Evolutionary conservation across 1,140 invertebrate species (phyloP), one percentile per base, ranked within the genome.

Genomic region (Macrosteles quadrilineatus): DNA sequence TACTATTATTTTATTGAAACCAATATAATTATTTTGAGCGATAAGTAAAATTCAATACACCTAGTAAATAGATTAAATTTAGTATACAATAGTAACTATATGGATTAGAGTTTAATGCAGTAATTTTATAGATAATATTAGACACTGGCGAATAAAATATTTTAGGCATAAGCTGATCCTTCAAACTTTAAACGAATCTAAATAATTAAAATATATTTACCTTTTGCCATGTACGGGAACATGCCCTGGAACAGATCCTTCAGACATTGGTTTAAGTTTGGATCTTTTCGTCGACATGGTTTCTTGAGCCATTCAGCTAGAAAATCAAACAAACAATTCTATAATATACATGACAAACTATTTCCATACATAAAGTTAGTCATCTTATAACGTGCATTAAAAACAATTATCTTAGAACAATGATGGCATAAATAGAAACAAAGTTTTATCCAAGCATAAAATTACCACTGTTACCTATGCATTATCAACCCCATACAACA

Each of bases 191-290:
- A n/a, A n/a, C n/a, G n/a, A n/a, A n/a, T n/a, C n/a, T n/a, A n/a
- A n/a, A n/a, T n/a, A n/a, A n/a, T n/a, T n/a, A n/a, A n/a, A n/a
- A n/a, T n/a, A n/a, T n/a, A 64, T 72, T 76, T 77, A 83, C 82
- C 82, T 73, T 74, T 76, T 4, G 81, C 81, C 66, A 83, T 75
- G 66, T 78, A 74, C 21, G 82, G 81, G 75, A 83, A 83, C 78
- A 83, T 81, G 12, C 77, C 70, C n/a, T 76, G 72, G 73, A 83
- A 81, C 27, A 80, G 72, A 21, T 78, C 75, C 36, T 75, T 73
- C 1, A 82, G 63, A 70, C 81, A 82, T 57, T 73, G 67, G 68
- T 79, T 78, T 53, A 82, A 31, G 21, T 79, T 72, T 19, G 79
- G 79, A 71, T 80, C 80, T 27, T 74, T 77, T 69, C 76, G 74